Evolutionary conservation across 2,888 invertebrate species (phyloP).

Genomic region (Rotaria magnacalcarata): DNA sequence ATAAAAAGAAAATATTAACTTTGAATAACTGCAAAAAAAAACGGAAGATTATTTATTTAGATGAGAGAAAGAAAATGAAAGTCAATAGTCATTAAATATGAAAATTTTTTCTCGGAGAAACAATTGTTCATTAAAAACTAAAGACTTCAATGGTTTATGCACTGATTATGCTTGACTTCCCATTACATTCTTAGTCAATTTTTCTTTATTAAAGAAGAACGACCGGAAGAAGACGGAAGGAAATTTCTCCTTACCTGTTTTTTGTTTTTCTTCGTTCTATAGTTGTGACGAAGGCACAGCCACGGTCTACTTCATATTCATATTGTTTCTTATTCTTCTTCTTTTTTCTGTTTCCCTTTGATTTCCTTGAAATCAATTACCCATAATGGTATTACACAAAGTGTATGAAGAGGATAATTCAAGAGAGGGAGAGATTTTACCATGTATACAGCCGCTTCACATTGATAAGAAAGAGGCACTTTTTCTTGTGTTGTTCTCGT

Average conservation of each 20-base stretch:
- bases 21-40: neutral
- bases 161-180: neutral
- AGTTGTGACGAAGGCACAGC: neutral
- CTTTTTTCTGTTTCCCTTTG: neutral
- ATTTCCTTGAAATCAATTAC: constrained; percentile 6
- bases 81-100: neutral
- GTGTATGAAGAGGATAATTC: neutral
- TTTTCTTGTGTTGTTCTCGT: neutral
- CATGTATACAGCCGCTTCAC: neutral
- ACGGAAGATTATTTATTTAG: neutral
- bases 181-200: neutral
- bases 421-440: neutral
- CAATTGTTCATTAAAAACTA: neutral
- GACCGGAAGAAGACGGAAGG: neutral
- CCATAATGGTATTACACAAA: neutral
- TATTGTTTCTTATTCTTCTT: neutral
- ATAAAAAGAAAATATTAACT: neutral
- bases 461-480: neutral
- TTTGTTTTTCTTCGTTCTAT: neutral
- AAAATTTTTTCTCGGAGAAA: neutral
- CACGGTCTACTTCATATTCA: neutral
- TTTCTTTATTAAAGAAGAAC: neutral
- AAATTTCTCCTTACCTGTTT: constrained; percentile 18
- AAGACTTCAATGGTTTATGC: neutral
- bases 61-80: neutral